Evolutionary conservation across 2,888 invertebrate species (phyloP), one percentile per base, ranked within the genome.

Genomic region (Acrobeloides nanus): DNA sequence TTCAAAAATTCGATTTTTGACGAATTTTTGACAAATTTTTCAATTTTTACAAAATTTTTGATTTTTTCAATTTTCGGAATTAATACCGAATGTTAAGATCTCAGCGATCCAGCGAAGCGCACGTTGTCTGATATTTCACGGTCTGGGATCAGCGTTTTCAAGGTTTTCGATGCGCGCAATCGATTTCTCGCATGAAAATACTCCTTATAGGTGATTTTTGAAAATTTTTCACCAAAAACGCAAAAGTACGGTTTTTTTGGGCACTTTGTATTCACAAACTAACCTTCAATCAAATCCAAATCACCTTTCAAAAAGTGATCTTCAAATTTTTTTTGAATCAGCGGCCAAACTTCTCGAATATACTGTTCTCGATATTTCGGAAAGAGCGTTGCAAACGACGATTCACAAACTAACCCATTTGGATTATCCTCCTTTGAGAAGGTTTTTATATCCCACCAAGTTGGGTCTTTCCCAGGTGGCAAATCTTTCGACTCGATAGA

Each of bases 351-450:
- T 79, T 92, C 87, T 68, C 84, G 83, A 7, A 97, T 77, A 76
- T 97, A 97, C 67, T 87, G 85, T 76, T 99, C 97, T 49, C 95
- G 81, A 74, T 97, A 97, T 75, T 89, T 89, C 0, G 97, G 97
- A 76, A 97, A 97, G 15, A 95, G 77, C 1, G 89, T 89, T 0
- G 92, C 90, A 77, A 99, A 99, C 5, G 88, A 86, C 74, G 90
- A 92, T 78, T 95, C 92, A 74, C 87, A 87, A 7, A 88, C 71
- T 38, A 97, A 77, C 21, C 17, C 48, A 17, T 85, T 81, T 47
- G 86, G 87, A 77, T 90, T 93, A 74, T 95, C 85, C 66, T 86
- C 84, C 25, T 83, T 83, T 48, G 83, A 85, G 71, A 95, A 95
- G 68, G 61, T 77, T 72, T 76, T 75, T 73, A 59, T 77, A 74